Evolutionary conservation across 2,888 invertebrate genomes (phyloP), one percentile per base, ranked within the genome.

Genomic region (Lamellibrachia satsuma): DNA sequence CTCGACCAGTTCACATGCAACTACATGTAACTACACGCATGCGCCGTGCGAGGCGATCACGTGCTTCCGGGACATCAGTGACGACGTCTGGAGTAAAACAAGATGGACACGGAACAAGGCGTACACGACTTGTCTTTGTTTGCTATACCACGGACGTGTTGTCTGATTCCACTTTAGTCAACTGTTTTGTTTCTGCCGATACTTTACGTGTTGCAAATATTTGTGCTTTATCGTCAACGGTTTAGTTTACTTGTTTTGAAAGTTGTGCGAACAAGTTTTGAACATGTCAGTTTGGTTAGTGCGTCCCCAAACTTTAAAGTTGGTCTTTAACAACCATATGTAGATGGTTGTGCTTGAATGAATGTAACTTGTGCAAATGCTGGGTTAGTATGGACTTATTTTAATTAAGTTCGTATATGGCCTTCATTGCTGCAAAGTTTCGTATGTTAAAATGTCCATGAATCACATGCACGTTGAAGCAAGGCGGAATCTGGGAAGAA

Each of bases 211-310:
- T 75, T 75, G 75, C 75, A 75, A 22, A 22, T 75, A 22, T 15
- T 75, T 75, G 15, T 75, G 15, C 22, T 75, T 75, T 11, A 22
- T 15, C n/a, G 75, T 75, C n/a, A 75, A 75, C n/a, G 75, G 75
- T 75, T 75, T 75, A 75, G 75, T n/a, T 75, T 75, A 75, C 75
- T 22, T 75, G 75, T 75, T 75, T 75, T 75, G 11, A 75, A 75
- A 75, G 6, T 3, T 75, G n/a, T 15, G 75, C 75, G 6, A 75
- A 15, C 75, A n/a, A 22, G 75, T n/a, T 15, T 75, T 75, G 75
- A 15, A 11, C n/a, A 6, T 3, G 15, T 75, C 22, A 75, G 15
- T n/a, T 11, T 11, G 15, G 75, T 15, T 3, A 15, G 15, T 75
- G 15, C 22, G n/a, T n/a, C 22, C 75, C 15, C 75, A 75, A 75